phyloP scores from a whole-genome alignment of 2,888 invertebrate species.

The Drosophila meridiana region DNA sequence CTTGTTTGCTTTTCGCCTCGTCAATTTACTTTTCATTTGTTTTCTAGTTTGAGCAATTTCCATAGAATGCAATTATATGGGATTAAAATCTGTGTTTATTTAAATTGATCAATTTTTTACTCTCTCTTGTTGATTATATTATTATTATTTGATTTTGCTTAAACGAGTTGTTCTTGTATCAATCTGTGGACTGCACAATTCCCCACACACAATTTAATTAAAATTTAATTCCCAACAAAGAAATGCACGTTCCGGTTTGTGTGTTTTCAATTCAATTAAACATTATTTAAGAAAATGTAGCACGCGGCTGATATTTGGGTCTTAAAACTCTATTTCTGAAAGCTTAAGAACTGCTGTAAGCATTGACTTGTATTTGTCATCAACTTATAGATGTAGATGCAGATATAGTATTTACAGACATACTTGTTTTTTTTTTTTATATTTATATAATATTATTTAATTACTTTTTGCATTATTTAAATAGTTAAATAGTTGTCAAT shows the following conservation, averaged over 20 bases:
- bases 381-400: neutral
- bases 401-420: too few relatives aligned
- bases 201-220: conserved; percentile 55
- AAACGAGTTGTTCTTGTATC: conserved; percentile 14
- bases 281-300: neutral
- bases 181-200: conserved; percentile 29
- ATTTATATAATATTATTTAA: too few relatives aligned
- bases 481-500: too few relatives aligned
- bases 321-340: neutral
- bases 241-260: conserved; percentile 1
- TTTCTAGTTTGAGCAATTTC: conserved; percentile 15
- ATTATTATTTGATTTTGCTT: conserved; percentile 38
- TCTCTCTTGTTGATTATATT: conserved; percentile 19
- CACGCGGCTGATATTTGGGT: neutral
- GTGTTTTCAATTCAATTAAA: conserved; percentile 11
- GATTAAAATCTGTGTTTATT: conserved; percentile 42
- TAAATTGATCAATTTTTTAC: neutral
- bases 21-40: conserved; percentile 25
- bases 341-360: too few relatives aligned
- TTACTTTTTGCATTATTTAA: too few relatives aligned
- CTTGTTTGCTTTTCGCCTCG: conserved; percentile 21
- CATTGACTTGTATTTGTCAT: conserved; percentile 5
- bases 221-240: conserved; percentile 47
- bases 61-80: conserved; percentile 59
- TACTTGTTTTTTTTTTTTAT: too few relatives aligned